Evolutionary conservation across 2,113 vertebrate genomes (phyloP), one percentile per base, ranked within the genome.

Genomic region (Antechinus flavipes): DNA sequence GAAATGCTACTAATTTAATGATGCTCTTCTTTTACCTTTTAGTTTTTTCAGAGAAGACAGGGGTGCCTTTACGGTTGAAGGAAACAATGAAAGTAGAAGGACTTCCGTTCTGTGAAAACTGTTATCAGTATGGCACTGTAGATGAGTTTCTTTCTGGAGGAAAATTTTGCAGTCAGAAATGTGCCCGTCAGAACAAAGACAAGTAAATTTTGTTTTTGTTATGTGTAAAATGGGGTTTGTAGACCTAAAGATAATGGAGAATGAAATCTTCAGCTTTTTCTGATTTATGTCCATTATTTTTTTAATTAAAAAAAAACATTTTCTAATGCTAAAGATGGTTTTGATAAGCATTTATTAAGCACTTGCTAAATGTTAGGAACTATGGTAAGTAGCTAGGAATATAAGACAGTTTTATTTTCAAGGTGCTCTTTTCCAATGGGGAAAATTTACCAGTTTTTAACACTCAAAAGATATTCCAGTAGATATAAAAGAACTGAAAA

Each of bases 111-210:
- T 99, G 98, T 98, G 99, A 99, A 97, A 99, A 98, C 98, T 99
- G 99, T 95, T 99, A 99, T 97, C 98, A 98, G 96, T 99, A 99
- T 95, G 99, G 99, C 97, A 98, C 97, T 1, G 92, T 98, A 93
- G 98, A 99, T 55, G 99, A 99, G 95, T 99, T 99, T 98, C 98
- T 98, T 97, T 97, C 98, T 95, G 98, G 98, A 97, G 99, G 99
- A 96, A 99, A 97, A 93, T 98, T 98, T 98, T 99, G 99, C 98
- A 99, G 99, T 97, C 99, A 99, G 96, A 99, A 98, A 91, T 99
- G 99, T 98, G 98, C 98, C 91, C 99, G 99, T 94, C 98, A 99
- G 96, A 89, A 98, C 58, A 99, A 98, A 97, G 99, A 99, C 98
- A 99, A 98, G 99, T 99, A 99, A 98, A 99, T 99, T 95, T 97